These are phyloP conservation scores for Lucinisca nassula DNA, from an alignment of 2,888 invertebrate genomes.

Conservation along the genomic window DNA sequence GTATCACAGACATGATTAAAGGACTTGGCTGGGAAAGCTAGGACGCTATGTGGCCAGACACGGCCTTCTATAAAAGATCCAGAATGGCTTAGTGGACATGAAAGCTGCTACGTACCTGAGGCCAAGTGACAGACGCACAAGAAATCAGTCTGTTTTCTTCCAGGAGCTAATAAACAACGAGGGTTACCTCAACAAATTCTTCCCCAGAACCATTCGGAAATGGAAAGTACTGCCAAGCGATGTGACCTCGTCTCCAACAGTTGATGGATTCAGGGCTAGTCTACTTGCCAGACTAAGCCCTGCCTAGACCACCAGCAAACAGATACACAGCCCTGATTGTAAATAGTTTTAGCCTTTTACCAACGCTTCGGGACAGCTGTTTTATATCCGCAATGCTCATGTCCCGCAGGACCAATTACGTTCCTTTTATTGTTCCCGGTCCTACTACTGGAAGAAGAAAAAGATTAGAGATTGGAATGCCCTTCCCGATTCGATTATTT, in stretches of 20 bases:
- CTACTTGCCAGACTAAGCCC: neutral
- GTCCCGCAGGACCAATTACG: no score
- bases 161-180: neutral
- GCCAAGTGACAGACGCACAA: constrained; percentile 3
- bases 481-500: no score
- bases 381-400: no score
- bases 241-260: neutral
- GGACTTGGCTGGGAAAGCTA: no score
- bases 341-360: constrained; percentile 4
- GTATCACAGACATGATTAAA: neutral
- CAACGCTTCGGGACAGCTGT: no score
- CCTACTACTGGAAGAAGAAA: no score
- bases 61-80: no score
- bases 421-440: no score
- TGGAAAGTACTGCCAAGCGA: neutral
- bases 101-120: neutral
- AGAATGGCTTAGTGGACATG: neutral
- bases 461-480: no score
- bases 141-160: neutral
- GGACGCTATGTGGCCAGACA: no score
- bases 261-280: neutral
- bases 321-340: neutral
- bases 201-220: constrained; percentile 10
- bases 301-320: neutral
- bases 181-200: neutral